These are phyloP conservation scores for Tokudaia muenninki DNA, from an alignment of 2,797 vertebrate species.

Conservation along the genomic window DNA sequence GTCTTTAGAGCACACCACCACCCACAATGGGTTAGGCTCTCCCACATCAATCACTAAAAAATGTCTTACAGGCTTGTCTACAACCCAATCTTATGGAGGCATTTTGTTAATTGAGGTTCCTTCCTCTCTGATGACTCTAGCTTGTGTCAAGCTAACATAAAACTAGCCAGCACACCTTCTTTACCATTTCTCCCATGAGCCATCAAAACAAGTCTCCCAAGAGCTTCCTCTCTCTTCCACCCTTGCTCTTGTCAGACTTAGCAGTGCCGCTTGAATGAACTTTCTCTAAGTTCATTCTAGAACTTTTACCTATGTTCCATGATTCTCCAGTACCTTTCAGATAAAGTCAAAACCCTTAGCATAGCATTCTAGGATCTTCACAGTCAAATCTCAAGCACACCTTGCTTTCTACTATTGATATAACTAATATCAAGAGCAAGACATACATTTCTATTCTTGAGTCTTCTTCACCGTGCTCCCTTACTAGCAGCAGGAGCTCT, in stretches of 20 bases:
- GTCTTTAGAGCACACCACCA: neutral
- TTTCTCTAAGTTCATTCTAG: neutral
- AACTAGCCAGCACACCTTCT: neutral
- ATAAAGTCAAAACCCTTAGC: constrained; percentile 5
- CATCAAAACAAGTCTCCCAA: neutral
- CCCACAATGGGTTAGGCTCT: neutral
- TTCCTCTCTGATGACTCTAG: neutral
- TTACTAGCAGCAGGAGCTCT: neutral
- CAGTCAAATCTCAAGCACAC: constrained; percentile 31
- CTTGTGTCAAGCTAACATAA: neutral
- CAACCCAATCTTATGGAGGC: neutral
- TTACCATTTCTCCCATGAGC: neutral
- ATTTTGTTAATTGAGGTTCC: neutral
- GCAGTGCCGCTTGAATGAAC: neutral
- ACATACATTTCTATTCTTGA: neutral
- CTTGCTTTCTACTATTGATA: neutral
- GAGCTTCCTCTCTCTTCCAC: neutral
- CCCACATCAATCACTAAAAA: neutral
- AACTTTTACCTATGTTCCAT: constrained; percentile 9
- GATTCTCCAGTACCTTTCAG: neutral
- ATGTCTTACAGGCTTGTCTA: neutral
- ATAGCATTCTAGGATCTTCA: constrained; percentile 8
- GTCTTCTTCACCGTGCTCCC: neutral
- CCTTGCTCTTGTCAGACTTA: neutral
- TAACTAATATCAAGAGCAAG: neutral